A percentile compares a stretch with the other conserved stretches of the same genome.
Conservation (phyloP, 2,888 invertebrate genomes). For the Spodoptera exigua region DNA sequence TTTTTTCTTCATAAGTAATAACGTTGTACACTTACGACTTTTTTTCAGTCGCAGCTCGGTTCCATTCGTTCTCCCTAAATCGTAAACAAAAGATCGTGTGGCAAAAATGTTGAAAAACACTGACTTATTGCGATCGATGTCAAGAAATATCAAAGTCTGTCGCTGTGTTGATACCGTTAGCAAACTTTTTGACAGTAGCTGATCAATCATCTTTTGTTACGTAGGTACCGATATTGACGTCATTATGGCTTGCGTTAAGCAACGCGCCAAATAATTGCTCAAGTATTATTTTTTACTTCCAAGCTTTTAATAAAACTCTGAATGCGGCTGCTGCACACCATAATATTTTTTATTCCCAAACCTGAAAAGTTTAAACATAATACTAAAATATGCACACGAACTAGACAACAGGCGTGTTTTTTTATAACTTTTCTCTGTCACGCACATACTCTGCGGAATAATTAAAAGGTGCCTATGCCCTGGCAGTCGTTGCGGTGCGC, state of each 20-base stretch:
- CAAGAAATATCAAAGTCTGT: not conserved
- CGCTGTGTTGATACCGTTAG: not conserved
- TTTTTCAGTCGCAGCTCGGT: no score
- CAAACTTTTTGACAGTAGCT: no score
- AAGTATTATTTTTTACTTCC: not conserved
- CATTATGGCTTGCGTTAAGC: no score
- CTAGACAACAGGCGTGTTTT: constrained; percentile 45
- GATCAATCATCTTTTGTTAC: not conserved
- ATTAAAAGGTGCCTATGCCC: constrained; percentile 52
- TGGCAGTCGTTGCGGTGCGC: constrained; percentile 31
- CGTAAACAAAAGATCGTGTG: no score
- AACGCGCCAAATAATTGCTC: no score
- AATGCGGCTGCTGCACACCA: not conserved
- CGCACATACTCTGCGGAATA: constrained; percentile 50
- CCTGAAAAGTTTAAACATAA: constrained; percentile 39
- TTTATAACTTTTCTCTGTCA: constrained; percentile 49
- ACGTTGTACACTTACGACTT: no score
- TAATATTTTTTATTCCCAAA: constrained; percentile 16
- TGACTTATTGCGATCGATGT: constrained; percentile 5
- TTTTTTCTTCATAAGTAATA: no score
- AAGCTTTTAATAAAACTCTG: not conserved
- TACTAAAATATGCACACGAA: constrained; percentile 45
- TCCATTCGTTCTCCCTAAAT: no score
- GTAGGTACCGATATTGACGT: not conserved
- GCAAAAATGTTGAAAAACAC: no score